These are phyloP conservation scores for Channa striata DNA, from an alignment of 2,797 vertebrate species.

Conservation along the genomic window DNA sequence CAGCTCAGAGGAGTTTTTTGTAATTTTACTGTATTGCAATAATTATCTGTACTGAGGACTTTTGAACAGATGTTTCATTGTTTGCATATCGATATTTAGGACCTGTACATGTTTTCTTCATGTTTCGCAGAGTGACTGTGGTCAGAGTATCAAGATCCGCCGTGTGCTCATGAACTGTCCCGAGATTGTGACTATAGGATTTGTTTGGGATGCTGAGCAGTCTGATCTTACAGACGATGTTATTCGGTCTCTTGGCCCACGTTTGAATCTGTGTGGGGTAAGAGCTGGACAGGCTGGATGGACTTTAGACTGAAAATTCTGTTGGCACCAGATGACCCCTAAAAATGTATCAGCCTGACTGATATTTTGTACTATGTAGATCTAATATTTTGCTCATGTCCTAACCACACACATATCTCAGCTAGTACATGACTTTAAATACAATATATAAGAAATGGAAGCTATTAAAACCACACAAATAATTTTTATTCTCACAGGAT, in stretches of 20 bases:
- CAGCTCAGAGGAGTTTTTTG: too few relatives aligned
- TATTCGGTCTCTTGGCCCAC: slow-evolving; percentile 90
- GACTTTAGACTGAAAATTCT: not conserved
- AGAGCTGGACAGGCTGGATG: slow-evolving; percentile 28
- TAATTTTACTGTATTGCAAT: too few relatives aligned
- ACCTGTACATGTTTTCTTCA: not conserved
- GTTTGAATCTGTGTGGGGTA: slow-evolving; percentile 95
- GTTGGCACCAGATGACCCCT: not conserved
- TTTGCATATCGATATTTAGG: not conserved
- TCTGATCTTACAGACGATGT: slow-evolving; percentile 96
- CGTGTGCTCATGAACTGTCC: slow-evolving; percentile 98
- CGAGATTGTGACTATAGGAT: slow-evolving; percentile 97
- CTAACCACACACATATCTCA: too few relatives aligned
- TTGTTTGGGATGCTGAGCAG: slow-evolving; percentile 98
- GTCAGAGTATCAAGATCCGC: slow-evolving; percentile 96
- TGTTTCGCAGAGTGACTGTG: slow-evolving; percentile 92
- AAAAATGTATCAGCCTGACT: not conserved
- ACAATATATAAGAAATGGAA: too few relatives aligned
- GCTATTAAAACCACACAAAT: slow-evolving; percentile 11
- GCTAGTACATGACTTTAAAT: too few relatives aligned
- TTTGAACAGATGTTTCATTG: not conserved
- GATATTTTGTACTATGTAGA: slow-evolving; percentile 4
- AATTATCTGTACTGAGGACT: too few relatives aligned
- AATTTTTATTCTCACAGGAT: slow-evolving; percentile 43
- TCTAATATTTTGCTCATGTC: too few relatives aligned